A percentile compares a stretch with the other conserved stretches of the same genome.
Conservation (phyloP, 2,113 vertebrate genomes). For the Girardinichthys multiradiatus region DNA sequence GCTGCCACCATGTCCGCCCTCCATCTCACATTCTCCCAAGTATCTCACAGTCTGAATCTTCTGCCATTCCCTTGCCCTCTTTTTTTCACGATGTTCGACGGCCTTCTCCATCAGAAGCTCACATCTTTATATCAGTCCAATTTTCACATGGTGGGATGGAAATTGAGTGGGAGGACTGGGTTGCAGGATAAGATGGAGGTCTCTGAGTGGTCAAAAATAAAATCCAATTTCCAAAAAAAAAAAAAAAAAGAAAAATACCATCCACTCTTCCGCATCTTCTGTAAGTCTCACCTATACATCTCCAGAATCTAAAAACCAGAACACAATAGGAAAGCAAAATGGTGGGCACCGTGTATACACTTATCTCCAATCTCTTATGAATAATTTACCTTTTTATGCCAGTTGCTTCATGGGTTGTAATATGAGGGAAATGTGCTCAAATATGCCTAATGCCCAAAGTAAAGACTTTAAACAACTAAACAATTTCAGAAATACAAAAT, state of each 20-base stretch:
- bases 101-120: conserved; percentile 69
- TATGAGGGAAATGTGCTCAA: conserved; percentile 8
- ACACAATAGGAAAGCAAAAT: conserved; percentile 36
- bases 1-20: conserved; percentile 49
- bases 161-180: conserved; percentile 78
- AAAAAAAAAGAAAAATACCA: conserved; percentile 1
- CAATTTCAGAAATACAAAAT: conserved; percentile 17
- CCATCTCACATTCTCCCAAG: conserved; percentile 28
- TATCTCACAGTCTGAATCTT: conserved; percentile 60
- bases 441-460: conserved; percentile 24
- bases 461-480: conserved; percentile 29
- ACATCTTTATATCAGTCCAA: conserved; percentile 80
- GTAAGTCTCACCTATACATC: conserved; percentile 43
- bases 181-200: conserved; percentile 78
- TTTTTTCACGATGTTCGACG: conserved; percentile 54
- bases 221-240: conserved; percentile 73
- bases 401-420: conserved; percentile 29
- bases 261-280: conserved; percentile 24
- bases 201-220: conserved; percentile 76
- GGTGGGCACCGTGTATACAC: conserved; percentile 2
- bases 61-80: conserved; percentile 53
- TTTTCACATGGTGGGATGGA: conserved; percentile 74
- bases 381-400: conserved; percentile 41
- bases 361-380: conserved; percentile 26
- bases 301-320: conserved; percentile 55